Conservation (phyloP, 1,140 invertebrate genomes). For the Olivierus martensii region DNA sequence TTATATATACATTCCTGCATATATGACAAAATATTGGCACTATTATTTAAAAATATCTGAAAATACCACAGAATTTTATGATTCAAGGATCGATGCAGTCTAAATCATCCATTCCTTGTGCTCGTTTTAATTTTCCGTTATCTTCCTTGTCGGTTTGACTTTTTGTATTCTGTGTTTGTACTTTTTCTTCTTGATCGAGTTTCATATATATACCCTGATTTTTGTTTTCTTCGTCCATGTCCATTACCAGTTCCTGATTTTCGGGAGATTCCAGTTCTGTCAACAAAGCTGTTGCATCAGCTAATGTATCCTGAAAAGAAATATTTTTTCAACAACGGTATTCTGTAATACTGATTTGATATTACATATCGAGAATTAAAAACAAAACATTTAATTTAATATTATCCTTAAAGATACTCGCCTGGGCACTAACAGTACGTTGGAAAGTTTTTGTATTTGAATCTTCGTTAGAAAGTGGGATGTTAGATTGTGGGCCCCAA, state of each 20-base stretch:
- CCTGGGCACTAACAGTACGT: conserved; percentile 37
- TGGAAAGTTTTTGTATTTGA: conserved; percentile 37
- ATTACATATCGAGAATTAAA: background rate
- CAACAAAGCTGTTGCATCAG: conserved; percentile 33
- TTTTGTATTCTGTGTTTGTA: background rate
- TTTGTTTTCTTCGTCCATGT: conserved; percentile 17
- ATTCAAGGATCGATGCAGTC: background rate
- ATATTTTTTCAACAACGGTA: background rate
- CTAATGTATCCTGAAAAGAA: conserved; percentile 30
- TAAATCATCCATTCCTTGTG: background rate
- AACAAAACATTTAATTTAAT: background rate
- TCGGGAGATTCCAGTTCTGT: conserved; percentile 31
- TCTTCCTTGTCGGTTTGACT: background rate
- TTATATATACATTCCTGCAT: too few relatives aligned
- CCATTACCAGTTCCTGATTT: conserved; percentile 22
- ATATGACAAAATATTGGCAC: too few relatives aligned
- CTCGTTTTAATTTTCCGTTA: background rate
- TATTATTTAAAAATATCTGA: too few relatives aligned
- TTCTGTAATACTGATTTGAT: background rate
- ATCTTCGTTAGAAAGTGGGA: conserved; percentile 34
- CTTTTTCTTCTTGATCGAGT: conserved; percentile 2
- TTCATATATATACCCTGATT: background rate
- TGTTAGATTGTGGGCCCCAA: conserved; percentile 24
- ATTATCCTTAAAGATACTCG: conserved; percentile 16
- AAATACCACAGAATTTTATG: too few relatives aligned